Conservation (phyloP, 1,140 invertebrate species). For the Panagrolaimus sp. region DNA sequence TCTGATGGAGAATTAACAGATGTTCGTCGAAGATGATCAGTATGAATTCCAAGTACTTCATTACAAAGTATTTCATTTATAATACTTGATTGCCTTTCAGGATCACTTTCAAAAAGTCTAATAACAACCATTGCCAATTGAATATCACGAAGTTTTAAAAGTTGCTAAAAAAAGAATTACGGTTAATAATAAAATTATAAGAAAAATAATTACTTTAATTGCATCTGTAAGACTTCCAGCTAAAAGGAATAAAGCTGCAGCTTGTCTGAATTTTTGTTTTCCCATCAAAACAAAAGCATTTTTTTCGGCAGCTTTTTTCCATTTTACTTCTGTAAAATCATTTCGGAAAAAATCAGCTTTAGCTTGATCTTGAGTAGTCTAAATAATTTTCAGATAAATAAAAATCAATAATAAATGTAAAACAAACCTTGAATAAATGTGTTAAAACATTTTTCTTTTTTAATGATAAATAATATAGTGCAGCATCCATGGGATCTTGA, state of each 20-base stretch:
- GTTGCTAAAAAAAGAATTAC: slow-evolving; percentile 12
- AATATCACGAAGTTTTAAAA: slow-evolving; percentile 74
- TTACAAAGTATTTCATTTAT: slow-evolving; percentile 48
- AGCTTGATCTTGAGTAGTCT: slow-evolving; percentile 72
- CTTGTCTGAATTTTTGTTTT: slow-evolving; percentile 85
- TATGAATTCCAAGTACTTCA: slow-evolving; percentile 45
- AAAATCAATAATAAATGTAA: slow-evolving; percentile 10
- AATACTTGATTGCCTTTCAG: slow-evolving; percentile 43
- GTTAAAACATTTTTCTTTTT: slow-evolving; percentile 93
- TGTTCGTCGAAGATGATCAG: not conserved
- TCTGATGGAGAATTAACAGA: not conserved
- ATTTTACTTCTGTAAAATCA: slow-evolving; percentile 78
- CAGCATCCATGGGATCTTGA: slow-evolving; percentile 94
- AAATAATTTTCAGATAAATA: slow-evolving; percentile 52
- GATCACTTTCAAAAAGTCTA: slow-evolving; percentile 74
- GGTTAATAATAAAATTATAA: slow-evolving; percentile 11
- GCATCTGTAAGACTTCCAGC: slow-evolving; percentile 88
- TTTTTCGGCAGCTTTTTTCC: slow-evolving; percentile 91
- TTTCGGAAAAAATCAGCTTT: slow-evolving; percentile 93
- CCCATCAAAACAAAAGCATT: slow-evolving; percentile 92
- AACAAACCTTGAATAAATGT: slow-evolving; percentile 76
- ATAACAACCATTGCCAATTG: slow-evolving; percentile 91
- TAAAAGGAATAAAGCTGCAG: slow-evolving; percentile 81
- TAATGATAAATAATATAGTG: slow-evolving; percentile 94
- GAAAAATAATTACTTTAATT: slow-evolving; percentile 74